Conservation (phyloP, 1,140 invertebrate species). For the Conus ventricosus region DNA sequence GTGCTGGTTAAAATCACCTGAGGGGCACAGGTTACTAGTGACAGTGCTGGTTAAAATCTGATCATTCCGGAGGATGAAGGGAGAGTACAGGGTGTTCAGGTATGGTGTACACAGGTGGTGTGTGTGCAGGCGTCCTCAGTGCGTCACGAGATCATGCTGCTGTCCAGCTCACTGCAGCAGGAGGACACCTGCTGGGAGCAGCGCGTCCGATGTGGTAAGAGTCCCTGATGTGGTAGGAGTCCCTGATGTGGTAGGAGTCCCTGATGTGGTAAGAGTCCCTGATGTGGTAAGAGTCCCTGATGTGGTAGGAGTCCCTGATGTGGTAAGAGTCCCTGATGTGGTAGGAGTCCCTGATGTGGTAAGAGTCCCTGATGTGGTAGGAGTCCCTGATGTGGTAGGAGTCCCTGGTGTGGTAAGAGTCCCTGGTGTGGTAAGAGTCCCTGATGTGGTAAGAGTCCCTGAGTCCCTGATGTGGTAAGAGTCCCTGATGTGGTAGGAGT, state of each 20-base stretch:
- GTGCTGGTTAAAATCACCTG: too few relatives aligned
- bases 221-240: constrained; percentile 70
- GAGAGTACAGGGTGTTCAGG: too few relatives aligned
- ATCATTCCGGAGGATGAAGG: too few relatives aligned
- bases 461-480: constrained; percentile 79
- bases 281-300: constrained; percentile 75
- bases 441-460: constrained; percentile 76
- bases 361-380: constrained; percentile 80
- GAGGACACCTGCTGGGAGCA: constrained; percentile 97
- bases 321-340: constrained; percentile 74
- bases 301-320: constrained; percentile 76
- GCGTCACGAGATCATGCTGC: constrained; percentile 90
- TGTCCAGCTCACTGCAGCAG: constrained; percentile 91
- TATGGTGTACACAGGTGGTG: neutral
- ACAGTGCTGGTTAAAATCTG: too few relatives aligned
- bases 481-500: constrained; percentile 74
- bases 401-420: constrained; percentile 78
- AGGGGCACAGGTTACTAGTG: too few relatives aligned
- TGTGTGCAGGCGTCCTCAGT: constrained; percentile 81
- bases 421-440: constrained; percentile 75
- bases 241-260: constrained; percentile 76
- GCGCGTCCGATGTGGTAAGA: constrained; percentile 82
- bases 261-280: constrained; percentile 75
- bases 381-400: constrained; percentile 44
- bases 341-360: too few relatives aligned